These are phyloP conservation scores for Trachelus tabidus DNA, from an alignment of 2,888 invertebrate species.

Conservation along the genomic window DNA sequence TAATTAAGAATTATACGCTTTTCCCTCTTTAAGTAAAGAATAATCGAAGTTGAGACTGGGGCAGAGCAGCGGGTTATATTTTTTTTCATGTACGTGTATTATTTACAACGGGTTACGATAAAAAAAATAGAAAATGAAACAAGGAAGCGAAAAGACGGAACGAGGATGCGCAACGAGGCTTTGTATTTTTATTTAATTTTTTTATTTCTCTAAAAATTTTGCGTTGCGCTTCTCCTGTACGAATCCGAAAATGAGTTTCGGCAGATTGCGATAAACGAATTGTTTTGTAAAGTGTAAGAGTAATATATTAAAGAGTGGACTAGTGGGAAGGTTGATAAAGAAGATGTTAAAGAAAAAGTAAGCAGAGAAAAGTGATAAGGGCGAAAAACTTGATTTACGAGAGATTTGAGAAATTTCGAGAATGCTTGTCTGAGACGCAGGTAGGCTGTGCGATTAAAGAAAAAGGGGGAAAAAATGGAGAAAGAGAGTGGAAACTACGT, in stretches of 20 bases:
- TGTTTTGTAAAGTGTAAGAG: slow-evolving; percentile 43
- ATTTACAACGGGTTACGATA: neutral
- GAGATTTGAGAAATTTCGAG: slow-evolving; percentile 25
- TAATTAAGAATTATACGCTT: too few relatives aligned
- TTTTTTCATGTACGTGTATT: neutral
- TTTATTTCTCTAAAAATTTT: too few relatives aligned
- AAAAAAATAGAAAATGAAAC: slow-evolving; percentile 22
- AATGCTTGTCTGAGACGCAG: too few relatives aligned
- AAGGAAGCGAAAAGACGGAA: slow-evolving; percentile 15
- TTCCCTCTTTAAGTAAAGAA: too few relatives aligned
- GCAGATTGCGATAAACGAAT: slow-evolving; percentile 7
- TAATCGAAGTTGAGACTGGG: too few relatives aligned
- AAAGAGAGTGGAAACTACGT: too few relatives aligned
- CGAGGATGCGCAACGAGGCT: too few relatives aligned
- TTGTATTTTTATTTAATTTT: too few relatives aligned
- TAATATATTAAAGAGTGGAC: slow-evolving; percentile 41
- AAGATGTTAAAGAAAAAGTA: slow-evolving; percentile 28
- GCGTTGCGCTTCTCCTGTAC: too few relatives aligned
- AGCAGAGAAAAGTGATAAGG: slow-evolving; percentile 17
- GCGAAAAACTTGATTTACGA: slow-evolving; percentile 9
- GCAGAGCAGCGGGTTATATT: too few relatives aligned
- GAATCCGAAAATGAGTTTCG: too few relatives aligned
- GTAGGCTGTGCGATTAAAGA: neutral
- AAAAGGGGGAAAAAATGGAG: too few relatives aligned
- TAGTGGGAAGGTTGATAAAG: slow-evolving; percentile 24